Evolutionary conservation across 2,888 invertebrate genomes (phyloP).

Genomic region (Drosophila testacea): DNA sequence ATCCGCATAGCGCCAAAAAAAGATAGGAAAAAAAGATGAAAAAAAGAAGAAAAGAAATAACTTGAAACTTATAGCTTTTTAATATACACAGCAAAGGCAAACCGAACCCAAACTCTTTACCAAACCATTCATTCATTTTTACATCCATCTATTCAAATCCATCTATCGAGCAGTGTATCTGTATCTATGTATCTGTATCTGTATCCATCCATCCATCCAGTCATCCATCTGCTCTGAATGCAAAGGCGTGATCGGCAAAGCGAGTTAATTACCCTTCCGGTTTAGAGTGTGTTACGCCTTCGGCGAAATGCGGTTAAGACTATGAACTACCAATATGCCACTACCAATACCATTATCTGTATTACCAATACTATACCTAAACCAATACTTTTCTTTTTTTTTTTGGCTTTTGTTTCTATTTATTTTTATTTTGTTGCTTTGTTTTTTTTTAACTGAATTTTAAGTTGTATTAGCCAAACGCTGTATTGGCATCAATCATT

Average conservation of each 20-base stretch:
- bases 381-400: conserved; percentile 25
- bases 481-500: conserved; percentile 78
- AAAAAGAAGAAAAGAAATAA: conserved; percentile 42
- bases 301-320: conserved; percentile 80
- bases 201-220: conserved; percentile 41
- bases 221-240: conserved; percentile 68
- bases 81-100: conserved; percentile 55
- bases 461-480: conserved; percentile 73
- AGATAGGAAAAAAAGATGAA: conserved; percentile 4
- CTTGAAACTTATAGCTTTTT: conserved; percentile 76
- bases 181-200: conserved; percentile 13
- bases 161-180: conserved; percentile 28
- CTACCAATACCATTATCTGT: conserved; percentile 22
- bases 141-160: conserved; percentile 47
- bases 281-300: conserved; percentile 82
- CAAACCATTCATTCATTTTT: conserved; percentile 49
- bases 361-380: conserved; percentile 11
- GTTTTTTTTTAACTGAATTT: conserved; percentile 69
- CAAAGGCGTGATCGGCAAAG: conserved; percentile 83
- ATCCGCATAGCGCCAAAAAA: conserved; percentile 53
- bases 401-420: conserved; percentile 45
- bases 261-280: conserved; percentile 85
- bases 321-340: conserved; percentile 58
- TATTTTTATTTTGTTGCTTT: conserved; percentile 50
- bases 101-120: conserved; percentile 35